Evolutionary conservation across 2,888 invertebrate species (phyloP), one percentile per base, ranked within the genome.

Genomic region (Scaptomyza reducta): DNA sequence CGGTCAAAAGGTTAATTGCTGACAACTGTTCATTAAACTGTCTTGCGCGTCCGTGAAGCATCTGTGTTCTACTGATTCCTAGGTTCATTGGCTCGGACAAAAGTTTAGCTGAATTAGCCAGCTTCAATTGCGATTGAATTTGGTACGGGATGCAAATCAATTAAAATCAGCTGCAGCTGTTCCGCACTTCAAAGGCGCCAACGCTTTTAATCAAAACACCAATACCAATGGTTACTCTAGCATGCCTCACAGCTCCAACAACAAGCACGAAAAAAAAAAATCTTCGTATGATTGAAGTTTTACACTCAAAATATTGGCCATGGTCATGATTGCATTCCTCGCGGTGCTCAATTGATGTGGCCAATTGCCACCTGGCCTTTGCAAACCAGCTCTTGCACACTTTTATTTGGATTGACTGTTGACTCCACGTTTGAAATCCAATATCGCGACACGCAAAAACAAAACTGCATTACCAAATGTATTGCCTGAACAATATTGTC

Each of bases 191-290:
- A 79, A 77, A 81, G 74, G 70, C 62, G 58, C 55, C 64, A 60
- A 61, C 50, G 74, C 81, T 81, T 84, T 81, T 81, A 78, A 84
- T 84, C 79, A 81, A 76, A 75, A 73, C 72, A 59, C 61, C 73
- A 74, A 69, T 68, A 57, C 22, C 22, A 22, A 22, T 3, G 22
- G 22, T 1, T n/a, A 1, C 13, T 11, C 42, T 31, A 31, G 27
- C 7, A 31, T 31, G 11, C 22, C 14, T 22, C 49, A 18, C 46
- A 42, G 33, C 41, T 25, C 16, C 25, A 16, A 14, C 5, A 27
- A 35, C 18, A 22, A 42, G 6, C 25, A 57, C 44, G 44, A 38
- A 51, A 35, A n/a, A 3, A 4, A 41, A n/a, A 3, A 4, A 41
- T 6, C 18, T 10, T 22, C 16, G 31, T 6, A 6, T 29, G 41